phyloP scores from a whole-genome alignment of 2,113 vertebrate genomes.

The Lynx canadensis region DNA sequence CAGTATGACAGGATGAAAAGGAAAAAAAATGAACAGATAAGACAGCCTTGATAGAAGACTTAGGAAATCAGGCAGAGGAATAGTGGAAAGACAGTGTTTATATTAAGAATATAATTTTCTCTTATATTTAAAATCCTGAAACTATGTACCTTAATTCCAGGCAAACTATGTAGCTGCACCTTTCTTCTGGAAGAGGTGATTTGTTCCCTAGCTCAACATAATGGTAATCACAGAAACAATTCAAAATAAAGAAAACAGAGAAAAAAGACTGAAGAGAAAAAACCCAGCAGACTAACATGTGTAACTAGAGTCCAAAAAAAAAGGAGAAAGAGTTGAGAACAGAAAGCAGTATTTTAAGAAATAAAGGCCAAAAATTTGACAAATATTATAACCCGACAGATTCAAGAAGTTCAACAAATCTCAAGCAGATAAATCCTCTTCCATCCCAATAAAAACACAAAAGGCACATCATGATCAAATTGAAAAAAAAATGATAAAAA shows the following conservation, averaged over 20 bases:
- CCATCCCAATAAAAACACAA: background rate
- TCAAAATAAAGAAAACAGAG: background rate
- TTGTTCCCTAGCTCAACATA: background rate
- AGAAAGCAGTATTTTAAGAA: background rate
- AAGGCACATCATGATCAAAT: background rate
- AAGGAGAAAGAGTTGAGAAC: background rate
- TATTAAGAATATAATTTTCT: background rate
- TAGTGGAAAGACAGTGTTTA: background rate
- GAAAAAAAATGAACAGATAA: background rate
- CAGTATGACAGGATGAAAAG: background rate
- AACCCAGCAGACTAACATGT: background rate
- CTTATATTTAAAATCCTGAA: conserved; percentile 6
- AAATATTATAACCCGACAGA: background rate
- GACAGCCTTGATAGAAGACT: background rate
- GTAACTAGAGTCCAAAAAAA: background rate
- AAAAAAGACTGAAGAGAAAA: background rate
- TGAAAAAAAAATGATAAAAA: background rate
- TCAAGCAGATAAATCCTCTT: background rate
- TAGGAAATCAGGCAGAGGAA: background rate
- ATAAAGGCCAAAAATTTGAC: background rate
- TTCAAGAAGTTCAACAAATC: background rate
- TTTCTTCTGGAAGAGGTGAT: background rate
- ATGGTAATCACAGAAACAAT: background rate
- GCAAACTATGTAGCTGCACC: background rate
- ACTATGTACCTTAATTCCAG: background rate